phyloP scores from a whole-genome alignment of 2,888 invertebrate species.

The Venustoraphidia nigricollis region DNA sequence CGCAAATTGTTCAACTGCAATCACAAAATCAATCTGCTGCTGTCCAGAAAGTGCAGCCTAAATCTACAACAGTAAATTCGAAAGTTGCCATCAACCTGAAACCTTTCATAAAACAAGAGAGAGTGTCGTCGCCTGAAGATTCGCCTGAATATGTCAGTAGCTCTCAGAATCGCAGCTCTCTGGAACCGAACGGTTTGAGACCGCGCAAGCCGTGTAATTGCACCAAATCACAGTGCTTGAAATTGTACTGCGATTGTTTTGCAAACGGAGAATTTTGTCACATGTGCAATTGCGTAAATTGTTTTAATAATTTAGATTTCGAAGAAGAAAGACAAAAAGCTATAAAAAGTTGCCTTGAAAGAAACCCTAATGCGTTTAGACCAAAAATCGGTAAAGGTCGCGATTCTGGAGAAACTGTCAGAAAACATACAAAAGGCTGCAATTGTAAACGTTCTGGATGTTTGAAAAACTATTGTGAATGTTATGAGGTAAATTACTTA shows the following conservation, averaged over 20 bases:
- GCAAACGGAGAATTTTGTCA: constrained; percentile 99
- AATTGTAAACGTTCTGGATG: constrained; percentile 98
- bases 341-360: constrained; percentile 83
- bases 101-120: constrained; percentile 4
- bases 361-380: constrained; percentile 95
- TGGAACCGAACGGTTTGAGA: constrained; percentile 31
- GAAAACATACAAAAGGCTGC: constrained; percentile 95
- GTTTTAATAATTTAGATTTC: constrained; percentile 88
- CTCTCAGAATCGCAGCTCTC: neutral
- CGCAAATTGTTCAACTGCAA: constrained; percentile 33
- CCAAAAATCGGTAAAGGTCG: constrained; percentile 86
- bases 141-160: neutral
- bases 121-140: neutral
- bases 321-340: constrained; percentile 91
- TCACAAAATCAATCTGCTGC: constrained; percentile 2
- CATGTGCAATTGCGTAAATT: constrained; percentile 94
- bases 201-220: constrained; percentile 96
- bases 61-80: constrained; percentile 8
- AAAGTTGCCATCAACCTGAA: constrained; percentile 22
- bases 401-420: constrained; percentile 53
- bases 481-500: constrained; percentile 65
- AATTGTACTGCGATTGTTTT: constrained; percentile 98
- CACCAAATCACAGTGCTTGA: constrained; percentile 95
- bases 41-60: constrained; percentile 4
- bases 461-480: constrained; percentile 98